Base-by-base conservation (phyloP, 2,888 invertebrate genomes). In the Lamellibrachia satsuma region DNA sequence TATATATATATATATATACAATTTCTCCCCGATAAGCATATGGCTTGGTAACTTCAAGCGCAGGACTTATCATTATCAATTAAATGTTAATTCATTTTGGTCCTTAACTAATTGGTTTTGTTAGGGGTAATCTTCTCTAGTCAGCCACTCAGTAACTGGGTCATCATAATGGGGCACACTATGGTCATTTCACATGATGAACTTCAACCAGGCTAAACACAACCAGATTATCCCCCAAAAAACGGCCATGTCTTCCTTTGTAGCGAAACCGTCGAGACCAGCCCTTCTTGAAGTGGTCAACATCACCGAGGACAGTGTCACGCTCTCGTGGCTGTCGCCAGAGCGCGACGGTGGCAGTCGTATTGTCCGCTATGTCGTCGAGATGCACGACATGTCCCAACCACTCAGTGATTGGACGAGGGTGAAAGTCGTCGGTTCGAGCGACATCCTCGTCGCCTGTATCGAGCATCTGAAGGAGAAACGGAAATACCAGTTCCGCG, bases 321-420 rank as follows among this genome's bases (percentile, higher is more conserved):
- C 95, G 27, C 94, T 96, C 93, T 95, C 95, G 93, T 96, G 96
- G 96, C 94, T 95, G 93, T 95, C 95, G 92, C 96, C 96, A 90
- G 95, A 95, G 91, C 92, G 93, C 96, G 96, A 96, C 93, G 96
- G 96, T 15, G 96, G 96, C n/a, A 94, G 95, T 9, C 95, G 95
- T 1, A 94, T 96, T 91, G 95, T 95, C 92, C 95, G 95, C 27
- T 96, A 96, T 94, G 93, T 96, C 90, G 94, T 96, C 51, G 96
- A 96, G 94, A 96, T 96, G 94, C 95, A 95, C 75, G 97, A 98
- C 94, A 90, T 92, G 52, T 75, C 93, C 15, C 91, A 75, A 15
- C 22, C 75, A 4, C 75, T 75, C 4, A 75, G 22, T 22, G 97
- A 97, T 51, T 94, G 94, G 94, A 90, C 93, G 57, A 90, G 90